Conservation (phyloP, 2,113 vertebrate genomes). For the Pelodiscus sinensis region DNA sequence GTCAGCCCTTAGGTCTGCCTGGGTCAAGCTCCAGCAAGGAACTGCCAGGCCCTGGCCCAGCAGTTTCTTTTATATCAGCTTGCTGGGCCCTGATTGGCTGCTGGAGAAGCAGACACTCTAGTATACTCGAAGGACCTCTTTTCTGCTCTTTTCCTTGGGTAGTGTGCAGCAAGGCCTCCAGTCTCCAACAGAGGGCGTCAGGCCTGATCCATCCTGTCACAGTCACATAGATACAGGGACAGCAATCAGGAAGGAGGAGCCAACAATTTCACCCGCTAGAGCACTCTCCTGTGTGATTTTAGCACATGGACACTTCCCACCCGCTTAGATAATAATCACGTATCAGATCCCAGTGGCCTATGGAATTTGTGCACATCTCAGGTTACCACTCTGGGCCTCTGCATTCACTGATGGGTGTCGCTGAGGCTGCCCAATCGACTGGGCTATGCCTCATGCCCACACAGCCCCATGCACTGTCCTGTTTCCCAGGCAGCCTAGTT, state of each 20-base stretch:
- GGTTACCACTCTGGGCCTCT: background rate
- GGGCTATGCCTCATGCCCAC: background rate
- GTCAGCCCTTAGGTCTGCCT: too few relatives aligned
- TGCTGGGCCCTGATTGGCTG: too few relatives aligned
- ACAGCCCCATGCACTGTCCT: background rate
- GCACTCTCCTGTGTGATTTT: background rate
- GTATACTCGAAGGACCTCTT: too few relatives aligned
- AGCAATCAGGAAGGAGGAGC: background rate
- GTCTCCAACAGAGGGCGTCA: too few relatives aligned
- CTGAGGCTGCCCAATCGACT: background rate
- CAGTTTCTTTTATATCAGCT: too few relatives aligned
- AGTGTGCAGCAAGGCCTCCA: too few relatives aligned
- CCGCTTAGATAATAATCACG: background rate
- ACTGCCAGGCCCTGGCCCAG: too few relatives aligned
- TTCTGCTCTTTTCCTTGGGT: too few relatives aligned
- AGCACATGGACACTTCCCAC: background rate
- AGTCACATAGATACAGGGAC: background rate
- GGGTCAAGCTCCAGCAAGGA: too few relatives aligned
- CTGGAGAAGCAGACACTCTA: too few relatives aligned
- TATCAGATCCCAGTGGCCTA: background rate
- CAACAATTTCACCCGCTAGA: background rate
- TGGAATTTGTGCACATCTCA: background rate
- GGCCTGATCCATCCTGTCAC: too few relatives aligned
- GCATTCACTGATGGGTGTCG: background rate
- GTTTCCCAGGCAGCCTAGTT: accelerated